Evolutionary conservation across 2,888 invertebrate genomes (phyloP), one percentile per base, ranked within the genome.

Genomic region (Drosophila greeni): DNA sequence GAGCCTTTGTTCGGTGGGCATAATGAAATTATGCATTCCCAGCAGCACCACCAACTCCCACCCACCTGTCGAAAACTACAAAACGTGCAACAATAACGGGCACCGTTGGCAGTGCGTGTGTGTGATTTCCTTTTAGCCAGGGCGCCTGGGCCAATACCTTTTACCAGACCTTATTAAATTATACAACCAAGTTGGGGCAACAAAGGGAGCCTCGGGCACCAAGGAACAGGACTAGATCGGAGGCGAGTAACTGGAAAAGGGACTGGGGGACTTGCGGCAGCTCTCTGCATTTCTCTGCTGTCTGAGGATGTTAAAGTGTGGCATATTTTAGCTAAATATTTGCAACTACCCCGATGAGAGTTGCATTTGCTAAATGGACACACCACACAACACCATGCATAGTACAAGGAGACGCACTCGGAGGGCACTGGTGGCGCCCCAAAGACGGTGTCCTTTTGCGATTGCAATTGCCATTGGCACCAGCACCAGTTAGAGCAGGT

Each of bases 311-410:
- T 73, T 74, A 72, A 74, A 73, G 66, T 73, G 69, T 75, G 57
- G 76, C 76, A 78, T 76, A 81, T 83, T 78, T 75, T 58, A 76
- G 75, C 76, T 78, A 73, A 80, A 81, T 75, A 73, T 76, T 62
- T 83, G 75, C 75, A 73, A 70, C 72, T 55, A 72, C 59, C 67
- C 73, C 67, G 33, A 64, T 56, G 68, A 67, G 70, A 67, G 45
- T 69, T 76, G 73, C 71, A 78, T 29, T 64, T 56, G 45, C 65
- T 20, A 64, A 56, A 54, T 45, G 56, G 55, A 57, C 45, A 49
- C 53, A 49, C 45, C 23, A 20, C 43, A 53, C 53, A 48, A 31
- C 24, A 24, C 26, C 36, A 16, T 16, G 37, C 39, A 62, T 34
- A 37, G 40, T 31, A 54, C 24, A 31, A 5, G 31, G 14, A 31